Base-by-base conservation (phyloP, 2,888 invertebrate species). In the Acrocera orbiculus region DNA sequence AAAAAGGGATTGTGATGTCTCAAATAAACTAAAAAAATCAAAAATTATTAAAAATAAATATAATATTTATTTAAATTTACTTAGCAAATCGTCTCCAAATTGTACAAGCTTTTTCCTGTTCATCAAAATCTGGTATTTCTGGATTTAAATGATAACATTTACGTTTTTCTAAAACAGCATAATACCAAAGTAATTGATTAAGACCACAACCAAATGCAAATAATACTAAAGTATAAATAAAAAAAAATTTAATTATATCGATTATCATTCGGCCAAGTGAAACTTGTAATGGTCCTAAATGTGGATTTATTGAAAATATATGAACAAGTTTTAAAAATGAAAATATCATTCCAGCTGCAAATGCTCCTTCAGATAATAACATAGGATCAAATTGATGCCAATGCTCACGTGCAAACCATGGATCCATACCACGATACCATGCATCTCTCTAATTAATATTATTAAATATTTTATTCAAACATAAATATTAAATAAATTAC, bases 311-410 rank as follows among this genome's bases (percentile, higher is more conserved):
- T 40, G 90, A 92, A 67, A 93, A 93, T 53, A 93, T 87, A 58
- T 93, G 92, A 14, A 95, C 92, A 50, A 95, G 69, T 58, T 95
- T 95, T 37, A 95, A 67, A 50, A 86, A 90, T 40, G 87, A 89
- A 61, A 89, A 92, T 49, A 95, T 92, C 81, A 93, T 95, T 45
- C 87, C 93, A 0, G 92, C 92, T 1, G 93, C 92, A 56, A 95
- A 95, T 26, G 93, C 82, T 30, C 89, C 58, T 61, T 90, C 89
- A 0, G 87, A 83, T 10, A 95, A 67, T 14, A 95, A 63, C 76
- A 92, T 90, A 1, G 95, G 95, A 62, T 95, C 93, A 56, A 82
- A 93, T 1, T 85, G 79, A 56, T 89, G 81, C 95, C 95, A 95
- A 41, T 80, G 67, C 50, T 87, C 86, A 22, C 92, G 67, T 0